Base-by-base conservation (phyloP, 2,888 invertebrate species). In the Glomeris marginata region DNA sequence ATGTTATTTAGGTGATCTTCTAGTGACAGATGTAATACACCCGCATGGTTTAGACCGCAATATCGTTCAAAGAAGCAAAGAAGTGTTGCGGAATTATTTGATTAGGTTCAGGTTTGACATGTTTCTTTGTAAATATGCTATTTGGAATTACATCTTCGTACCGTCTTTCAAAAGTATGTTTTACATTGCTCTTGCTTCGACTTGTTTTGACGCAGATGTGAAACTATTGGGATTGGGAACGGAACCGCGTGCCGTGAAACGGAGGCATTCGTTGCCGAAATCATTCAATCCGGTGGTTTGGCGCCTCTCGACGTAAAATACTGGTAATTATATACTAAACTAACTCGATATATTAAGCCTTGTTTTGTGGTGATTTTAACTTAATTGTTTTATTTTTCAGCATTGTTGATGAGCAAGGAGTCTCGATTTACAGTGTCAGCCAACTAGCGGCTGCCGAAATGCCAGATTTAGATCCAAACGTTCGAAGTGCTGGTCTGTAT, bases 341-440 rank as follows among this genome's bases (percentile, higher is more conserved):
- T n/a, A n/a, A n/a, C n/a, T n/a, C n/a, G n/a, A n/a, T n/a, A n/a
- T n/a, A n/a, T n/a, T n/a, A n/a, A n/a, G n/a, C n/a, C n/a, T n/a
- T n/a, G n/a, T n/a, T n/a, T n/a, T n/a, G n/a, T n/a, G n/a, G n/a
- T n/a, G n/a, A n/a, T n/a, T n/a, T n/a, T n/a, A n/a, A n/a, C n/a
- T n/a, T n/a, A n/a, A n/a, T n/a, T n/a, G n/a, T n/a, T n/a, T n/a
- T n/a, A n/a, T n/a, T n/a, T n/a, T n/a, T n/a, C 58, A 80, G 86
- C 43, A 87, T 92, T 57, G 84, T 92, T 0, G 83, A 81, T 47
- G 94, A 94, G 67, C 78, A 81, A 61, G 94, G 94, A 0, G 88
- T 90, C 0, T 92, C 91, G 1, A 81, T 91, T 59, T 94, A 94
- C 66, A 91, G 91, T 11, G 82, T 88, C 52, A 82, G 88, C 56